A percentile compares a stretch with the other conserved stretches of the same genome.
These are phyloP conservation scores for Leptodactylus fuscus DNA, from an alignment of 2,113 vertebrate species.

Conservation along the genomic window DNA sequence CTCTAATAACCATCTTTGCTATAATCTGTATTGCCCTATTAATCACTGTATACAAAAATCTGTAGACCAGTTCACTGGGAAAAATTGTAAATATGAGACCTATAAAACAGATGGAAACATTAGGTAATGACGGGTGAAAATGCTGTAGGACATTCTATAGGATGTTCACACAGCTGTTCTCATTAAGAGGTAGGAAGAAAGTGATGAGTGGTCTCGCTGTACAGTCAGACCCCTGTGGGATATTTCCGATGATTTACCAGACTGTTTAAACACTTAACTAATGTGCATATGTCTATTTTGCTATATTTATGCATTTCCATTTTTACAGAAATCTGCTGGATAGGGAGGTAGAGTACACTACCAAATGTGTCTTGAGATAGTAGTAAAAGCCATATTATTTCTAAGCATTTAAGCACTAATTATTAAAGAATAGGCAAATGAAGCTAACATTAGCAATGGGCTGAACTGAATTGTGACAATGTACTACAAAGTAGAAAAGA, in stretches of 20 bases:
- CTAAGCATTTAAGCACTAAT: background rate
- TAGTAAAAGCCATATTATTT: background rate
- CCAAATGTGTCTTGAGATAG: background rate
- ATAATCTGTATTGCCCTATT: too few species aligned
- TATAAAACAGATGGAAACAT: conserved; percentile 4
- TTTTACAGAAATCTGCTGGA: background rate
- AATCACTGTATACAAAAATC: background rate
- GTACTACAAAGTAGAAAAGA: background rate
- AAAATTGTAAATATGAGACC: background rate
- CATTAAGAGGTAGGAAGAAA: background rate
- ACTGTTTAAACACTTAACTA: conserved; percentile 37
- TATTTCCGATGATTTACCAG: conserved; percentile 29
- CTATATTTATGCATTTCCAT: background rate
- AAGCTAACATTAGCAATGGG: too few species aligned
- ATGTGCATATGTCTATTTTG: conserved; percentile 25
- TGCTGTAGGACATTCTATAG: conserved; percentile 11
- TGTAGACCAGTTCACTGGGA: background rate
- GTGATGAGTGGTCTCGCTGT: background rate
- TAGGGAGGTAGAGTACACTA: background rate
- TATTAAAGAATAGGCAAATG: background rate
- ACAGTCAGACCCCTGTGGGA: background rate
- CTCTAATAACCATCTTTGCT: too few species aligned
- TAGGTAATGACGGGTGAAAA: background rate
- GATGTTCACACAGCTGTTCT: background rate
- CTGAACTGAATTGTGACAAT: too few species aligned